Evolutionary conservation across 2,797 vertebrate species (phyloP).

Genomic region (Nasua narica): DNA sequence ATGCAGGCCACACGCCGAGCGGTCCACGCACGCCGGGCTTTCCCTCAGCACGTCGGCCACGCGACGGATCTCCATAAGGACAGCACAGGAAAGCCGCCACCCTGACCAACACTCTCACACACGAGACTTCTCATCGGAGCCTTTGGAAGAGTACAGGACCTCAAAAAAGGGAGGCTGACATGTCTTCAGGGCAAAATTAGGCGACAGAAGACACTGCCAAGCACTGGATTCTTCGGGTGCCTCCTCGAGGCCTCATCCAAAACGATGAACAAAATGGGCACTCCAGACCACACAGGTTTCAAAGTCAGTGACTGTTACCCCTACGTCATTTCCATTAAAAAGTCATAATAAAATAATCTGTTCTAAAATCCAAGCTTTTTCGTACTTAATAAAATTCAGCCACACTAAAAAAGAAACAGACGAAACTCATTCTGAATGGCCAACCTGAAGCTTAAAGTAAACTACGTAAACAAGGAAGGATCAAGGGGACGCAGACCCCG

Average conservation of each 20-base stretch:
- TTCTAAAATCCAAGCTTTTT: background rate
- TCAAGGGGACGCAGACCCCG: background rate
- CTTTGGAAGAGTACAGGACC: background rate
- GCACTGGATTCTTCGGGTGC: background rate
- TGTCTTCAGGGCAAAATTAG: background rate
- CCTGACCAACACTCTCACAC: fast-evolving
- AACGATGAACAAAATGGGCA: background rate
- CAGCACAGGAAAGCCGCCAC: background rate
- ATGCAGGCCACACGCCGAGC: background rate
- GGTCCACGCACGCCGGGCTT: background rate
- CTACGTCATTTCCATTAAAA: background rate
- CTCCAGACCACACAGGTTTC: background rate
- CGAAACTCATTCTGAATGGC: background rate
- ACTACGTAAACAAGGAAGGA: background rate
- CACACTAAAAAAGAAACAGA: background rate
- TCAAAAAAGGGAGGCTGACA: background rate
- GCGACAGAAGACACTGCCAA: background rate
- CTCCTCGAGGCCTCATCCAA: background rate
- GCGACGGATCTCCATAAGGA: background rate
- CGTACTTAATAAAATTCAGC: background rate
- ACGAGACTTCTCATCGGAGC: background rate
- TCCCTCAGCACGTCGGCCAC: background rate
- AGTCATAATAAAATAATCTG: background rate
- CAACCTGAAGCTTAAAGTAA: background rate
- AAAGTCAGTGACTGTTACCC: background rate